phyloP scores from a whole-genome alignment of 2,888 invertebrate species.

The Oligia fasciuncula region DNA sequence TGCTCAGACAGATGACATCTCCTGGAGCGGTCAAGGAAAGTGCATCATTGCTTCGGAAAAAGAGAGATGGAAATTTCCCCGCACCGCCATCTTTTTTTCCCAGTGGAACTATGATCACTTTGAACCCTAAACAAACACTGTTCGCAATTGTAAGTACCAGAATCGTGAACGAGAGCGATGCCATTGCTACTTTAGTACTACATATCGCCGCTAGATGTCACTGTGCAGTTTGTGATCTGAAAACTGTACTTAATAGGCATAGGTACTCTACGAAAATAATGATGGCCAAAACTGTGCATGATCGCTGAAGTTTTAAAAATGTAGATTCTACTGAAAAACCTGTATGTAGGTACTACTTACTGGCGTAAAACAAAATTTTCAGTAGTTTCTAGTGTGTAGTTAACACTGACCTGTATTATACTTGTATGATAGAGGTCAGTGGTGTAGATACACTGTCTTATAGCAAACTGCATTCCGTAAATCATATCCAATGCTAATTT shows the following conservation, averaged over 20 bases:
- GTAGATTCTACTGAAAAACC: background rate
- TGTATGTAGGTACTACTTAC: too few relatives aligned
- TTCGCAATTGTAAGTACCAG: background rate
- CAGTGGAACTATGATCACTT: too few relatives aligned
- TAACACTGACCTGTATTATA: too few relatives aligned
- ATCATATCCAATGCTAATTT: slow-evolving; percentile 75
- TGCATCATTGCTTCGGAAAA: too few relatives aligned
- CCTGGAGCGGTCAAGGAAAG: too few relatives aligned
- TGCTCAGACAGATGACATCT: background rate
- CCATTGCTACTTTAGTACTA: background rate
- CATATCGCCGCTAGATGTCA: slow-evolving; percentile 23
- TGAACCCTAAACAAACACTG: fast-evolving
- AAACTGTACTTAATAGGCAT: too few relatives aligned
- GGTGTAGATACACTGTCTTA: background rate
- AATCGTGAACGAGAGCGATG: background rate
- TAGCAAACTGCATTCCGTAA: slow-evolving; percentile 36
- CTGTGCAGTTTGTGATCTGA: slow-evolving; percentile 1
- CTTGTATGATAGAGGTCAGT: too few relatives aligned
- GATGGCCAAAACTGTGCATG: background rate
- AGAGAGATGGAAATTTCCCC: background rate
- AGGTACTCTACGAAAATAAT: background rate
- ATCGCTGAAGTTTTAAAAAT: background rate
- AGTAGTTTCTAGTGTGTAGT: too few relatives aligned
- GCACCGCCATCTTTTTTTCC: slow-evolving; percentile 19
- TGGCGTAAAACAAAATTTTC: background rate